Evolutionary conservation across 2,113 vertebrate genomes (phyloP), one percentile per base, ranked within the genome.

Genomic region (Centropus bengalensis): DNA sequence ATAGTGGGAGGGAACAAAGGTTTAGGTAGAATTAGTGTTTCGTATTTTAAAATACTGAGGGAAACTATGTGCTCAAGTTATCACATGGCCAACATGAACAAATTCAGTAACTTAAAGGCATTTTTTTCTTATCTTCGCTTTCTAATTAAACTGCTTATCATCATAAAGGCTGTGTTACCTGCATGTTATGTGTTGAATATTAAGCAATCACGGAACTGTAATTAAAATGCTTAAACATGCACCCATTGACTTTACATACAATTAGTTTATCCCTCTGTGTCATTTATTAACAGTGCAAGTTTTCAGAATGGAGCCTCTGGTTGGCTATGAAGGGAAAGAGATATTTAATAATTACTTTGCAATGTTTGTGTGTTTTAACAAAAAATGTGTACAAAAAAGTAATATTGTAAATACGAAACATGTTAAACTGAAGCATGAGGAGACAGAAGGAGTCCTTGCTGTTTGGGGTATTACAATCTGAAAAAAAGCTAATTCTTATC

Each of bases 101-200:
- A 96, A 97, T 95, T 93, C 90, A 73, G 93, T 97, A 96, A 96
- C 49, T 91, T 97, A 86, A 96, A 97, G 93, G 94, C 93, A 91
- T 96, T 94, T 95, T 97, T 97, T 97, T 78, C 96, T 98, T 98
- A 98, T 98, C 97, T 97, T 84, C 45, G 73, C 89, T 97, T 97
- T 94, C 97, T 97, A 98, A 98, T 98, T 98, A 98, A 98, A 97
- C 92, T 89, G 96, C 97, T 98, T 98, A 98, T 98, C 98, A 89
- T 94, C 91, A 91, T 96, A 96, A 96, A 97, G 81, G 87, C 96
- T 96, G 87, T 96, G 94, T 97, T 98, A 98, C 98, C 97, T 98
- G 97, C 93, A 96, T 97, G 96, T 82, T 97, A 94, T 5, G 73
- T 95, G 78, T 88, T 95, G 98, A 97, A 97, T 98, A 97, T 97